Evolutionary conservation across 2,797 vertebrate genomes (phyloP).

Genomic region (Luscinia megarhynchos): DNA sequence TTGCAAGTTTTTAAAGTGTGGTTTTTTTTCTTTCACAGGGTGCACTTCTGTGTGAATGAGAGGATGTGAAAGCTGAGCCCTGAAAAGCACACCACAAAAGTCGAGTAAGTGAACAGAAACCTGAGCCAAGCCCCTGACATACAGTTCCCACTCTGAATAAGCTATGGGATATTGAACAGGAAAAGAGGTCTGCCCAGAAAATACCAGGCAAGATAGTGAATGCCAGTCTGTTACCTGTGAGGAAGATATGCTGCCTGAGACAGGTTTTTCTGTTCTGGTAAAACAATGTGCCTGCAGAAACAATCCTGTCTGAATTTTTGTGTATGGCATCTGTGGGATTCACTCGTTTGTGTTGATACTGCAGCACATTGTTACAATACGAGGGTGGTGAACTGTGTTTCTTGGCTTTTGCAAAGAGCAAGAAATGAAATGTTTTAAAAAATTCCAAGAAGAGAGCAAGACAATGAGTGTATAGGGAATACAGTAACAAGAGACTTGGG

Average conservation of each 20-base stretch:
- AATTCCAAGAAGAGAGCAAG: not conserved
- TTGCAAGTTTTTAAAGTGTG: not conserved
- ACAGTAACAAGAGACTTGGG: not conserved
- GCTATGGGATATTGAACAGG: not conserved
- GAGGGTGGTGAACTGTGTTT: not conserved
- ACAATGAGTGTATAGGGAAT: not conserved
- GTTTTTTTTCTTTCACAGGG: not conserved
- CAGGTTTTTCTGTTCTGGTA: not conserved
- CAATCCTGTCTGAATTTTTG: not conserved
- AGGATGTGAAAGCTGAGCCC: slow-evolving; percentile 43
- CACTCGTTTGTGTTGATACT: not conserved
- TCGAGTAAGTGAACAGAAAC: slow-evolving; percentile 22
- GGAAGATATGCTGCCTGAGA: not conserved
- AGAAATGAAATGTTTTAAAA: not conserved
- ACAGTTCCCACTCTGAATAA: not conserved
- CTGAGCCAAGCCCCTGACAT: not conserved
- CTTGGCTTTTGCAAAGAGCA: not conserved
- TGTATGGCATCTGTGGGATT: not conserved
- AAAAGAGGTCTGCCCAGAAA: not conserved
- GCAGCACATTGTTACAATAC: rapidly evolving
- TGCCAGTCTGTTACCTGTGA: not conserved
- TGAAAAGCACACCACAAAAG: slow-evolving; percentile 14
- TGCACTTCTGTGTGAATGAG: not conserved
- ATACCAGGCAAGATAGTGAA: not conserved
- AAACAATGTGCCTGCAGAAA: not conserved